A percentile compares a stretch with the other conserved stretches of the same genome.
Conservation (phyloP, 2,888 invertebrate genomes). For the Oscheius sp. region DNA sequence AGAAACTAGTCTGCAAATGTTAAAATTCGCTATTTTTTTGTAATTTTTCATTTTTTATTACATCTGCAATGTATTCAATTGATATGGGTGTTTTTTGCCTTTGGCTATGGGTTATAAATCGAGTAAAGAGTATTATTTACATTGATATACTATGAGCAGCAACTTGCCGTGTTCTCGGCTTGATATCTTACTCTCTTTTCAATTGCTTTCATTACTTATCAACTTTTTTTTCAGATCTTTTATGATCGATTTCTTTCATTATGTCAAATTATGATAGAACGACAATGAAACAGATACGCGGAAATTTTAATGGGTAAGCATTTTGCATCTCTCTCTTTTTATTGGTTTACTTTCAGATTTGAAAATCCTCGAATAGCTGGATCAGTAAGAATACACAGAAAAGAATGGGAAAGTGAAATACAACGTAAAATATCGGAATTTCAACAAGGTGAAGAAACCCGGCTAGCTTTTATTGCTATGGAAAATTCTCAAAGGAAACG, state of each 20-base stretch:
- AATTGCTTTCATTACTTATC: neutral
- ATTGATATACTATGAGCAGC: neutral
- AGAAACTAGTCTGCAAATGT: too few species aligned
- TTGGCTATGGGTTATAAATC: neutral
- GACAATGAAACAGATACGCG: neutral
- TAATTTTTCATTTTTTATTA: neutral
- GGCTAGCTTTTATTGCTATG: constrained; percentile 40
- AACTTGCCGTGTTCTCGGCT: neutral
- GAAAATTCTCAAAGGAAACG: constrained; percentile 46
- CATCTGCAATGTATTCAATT: neutral
- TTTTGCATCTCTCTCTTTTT: too few species aligned
- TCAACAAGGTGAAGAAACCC: neutral
- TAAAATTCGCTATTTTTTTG: neutral
- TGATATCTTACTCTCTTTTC: neutral
- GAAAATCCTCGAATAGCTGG: constrained; percentile 11
- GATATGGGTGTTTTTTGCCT: neutral
- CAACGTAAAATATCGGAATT: constrained; percentile 24
- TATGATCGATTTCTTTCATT: neutral
- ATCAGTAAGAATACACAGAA: constrained; percentile 1
- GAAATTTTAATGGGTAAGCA: constrained; percentile 28
- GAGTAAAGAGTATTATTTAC: neutral
- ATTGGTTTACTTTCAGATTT: constrained; percentile 23
- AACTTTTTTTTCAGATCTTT: constrained; percentile 5
- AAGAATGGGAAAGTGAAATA: constrained; percentile 19
- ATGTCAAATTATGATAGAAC: neutral